Conservation (phyloP, 2,888 invertebrate genomes). For the Pyralis farinalis region DNA sequence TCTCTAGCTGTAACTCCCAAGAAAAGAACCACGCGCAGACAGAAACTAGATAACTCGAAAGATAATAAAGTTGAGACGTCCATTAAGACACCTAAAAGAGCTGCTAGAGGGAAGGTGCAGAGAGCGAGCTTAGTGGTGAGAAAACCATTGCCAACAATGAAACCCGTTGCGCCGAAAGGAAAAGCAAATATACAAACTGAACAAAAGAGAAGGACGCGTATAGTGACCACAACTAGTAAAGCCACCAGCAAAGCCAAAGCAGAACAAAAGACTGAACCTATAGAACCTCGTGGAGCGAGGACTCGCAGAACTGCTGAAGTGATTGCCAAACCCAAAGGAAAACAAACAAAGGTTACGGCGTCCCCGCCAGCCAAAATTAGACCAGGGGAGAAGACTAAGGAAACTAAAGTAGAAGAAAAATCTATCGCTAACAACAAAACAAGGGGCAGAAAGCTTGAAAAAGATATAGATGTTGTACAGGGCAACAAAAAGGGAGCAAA, state of each 20-base stretch:
- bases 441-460: slow-evolving; percentile 18
- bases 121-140: slow-evolving; percentile 30
- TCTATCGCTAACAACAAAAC: slow-evolving; percentile 15
- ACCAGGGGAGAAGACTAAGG: too few species aligned
- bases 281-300: slow-evolving; percentile 20
- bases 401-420: too few species aligned
- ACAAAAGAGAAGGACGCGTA: slow-evolving; percentile 1
- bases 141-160: slow-evolving; percentile 41
- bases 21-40: slow-evolving; percentile 17
- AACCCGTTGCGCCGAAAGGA: slow-evolving; percentile 28
- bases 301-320: neutral
- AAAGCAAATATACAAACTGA: neutral
- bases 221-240: neutral
- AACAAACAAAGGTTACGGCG: neutral
- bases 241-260: neutral
- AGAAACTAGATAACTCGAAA: slow-evolving; percentile 21
- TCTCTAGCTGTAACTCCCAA: neutral
- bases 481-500: too few species aligned
- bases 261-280: slow-evolving; percentile 22
- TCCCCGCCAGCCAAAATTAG: slow-evolving; percentile 8
- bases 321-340: neutral
- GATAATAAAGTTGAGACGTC: slow-evolving; percentile 16
- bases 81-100: slow-evolving; percentile 34
- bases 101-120: slow-evolving; percentile 29
- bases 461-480: too few species aligned